A percentile compares a stretch with the other conserved stretches of the same genome.
phyloP scores from a whole-genome alignment of 2,113 vertebrate species.

The Thunnus maccoyii region DNA sequence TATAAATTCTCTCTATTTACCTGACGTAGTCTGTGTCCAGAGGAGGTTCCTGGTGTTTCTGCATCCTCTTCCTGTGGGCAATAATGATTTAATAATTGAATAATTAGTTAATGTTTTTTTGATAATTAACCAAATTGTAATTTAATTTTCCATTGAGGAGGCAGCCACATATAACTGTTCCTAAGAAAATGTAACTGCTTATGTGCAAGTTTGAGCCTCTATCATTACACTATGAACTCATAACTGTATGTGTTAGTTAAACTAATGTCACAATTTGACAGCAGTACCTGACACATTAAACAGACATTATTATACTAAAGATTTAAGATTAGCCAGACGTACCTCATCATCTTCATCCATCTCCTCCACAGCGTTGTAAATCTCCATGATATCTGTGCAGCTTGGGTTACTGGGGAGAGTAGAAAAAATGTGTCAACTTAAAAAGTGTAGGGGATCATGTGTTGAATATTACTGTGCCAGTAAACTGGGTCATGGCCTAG shows the following conservation, averaged over 20 bases:
- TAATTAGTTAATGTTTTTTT: neutral
- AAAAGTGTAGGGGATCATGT: neutral
- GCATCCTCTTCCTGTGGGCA: constrained; percentile 86
- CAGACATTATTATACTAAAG: neutral
- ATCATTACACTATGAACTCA: no score
- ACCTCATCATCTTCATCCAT: constrained; percentile 92
- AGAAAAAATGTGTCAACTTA: constrained; percentile 12
- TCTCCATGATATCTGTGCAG: constrained; percentile 92
- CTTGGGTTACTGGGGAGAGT: constrained; percentile 88
- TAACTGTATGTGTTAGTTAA: neutral
- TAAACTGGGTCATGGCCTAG: neutral
- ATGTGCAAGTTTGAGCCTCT: neutral
- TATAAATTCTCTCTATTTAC: constrained; percentile 46
- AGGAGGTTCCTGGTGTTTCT: constrained; percentile 89
- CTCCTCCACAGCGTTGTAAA: constrained; percentile 90
- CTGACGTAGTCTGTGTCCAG: constrained; percentile 86
- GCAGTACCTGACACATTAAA: neutral
- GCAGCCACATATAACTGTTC: neutral
- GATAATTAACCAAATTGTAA: neutral
- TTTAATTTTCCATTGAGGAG: neutral
- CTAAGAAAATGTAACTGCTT: neutral
- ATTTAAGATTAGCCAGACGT: constrained; percentile 3
- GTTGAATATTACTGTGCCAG: neutral
- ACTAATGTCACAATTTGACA: neutral
- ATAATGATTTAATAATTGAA: neutral